Conservation (phyloP, 2,888 invertebrate species). For the Heliconius cydno region DNA sequence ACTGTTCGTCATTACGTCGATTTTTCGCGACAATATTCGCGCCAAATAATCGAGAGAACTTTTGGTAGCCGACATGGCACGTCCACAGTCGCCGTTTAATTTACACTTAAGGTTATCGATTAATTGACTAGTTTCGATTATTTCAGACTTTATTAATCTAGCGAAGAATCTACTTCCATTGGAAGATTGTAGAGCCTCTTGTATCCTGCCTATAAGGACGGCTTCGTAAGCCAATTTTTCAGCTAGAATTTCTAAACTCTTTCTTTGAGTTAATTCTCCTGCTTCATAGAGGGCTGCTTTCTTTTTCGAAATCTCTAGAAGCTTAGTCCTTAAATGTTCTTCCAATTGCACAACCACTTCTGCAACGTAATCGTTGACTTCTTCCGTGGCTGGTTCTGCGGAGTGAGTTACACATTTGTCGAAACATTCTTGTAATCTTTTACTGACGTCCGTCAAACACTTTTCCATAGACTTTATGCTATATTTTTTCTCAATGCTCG, state of each 20-base stretch:
- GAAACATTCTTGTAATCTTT: conserved; percentile 84
- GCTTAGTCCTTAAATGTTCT: conserved; percentile 86
- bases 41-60: conserved; percentile 88
- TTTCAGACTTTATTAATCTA: conserved; percentile 86
- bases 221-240: conserved; percentile 92
- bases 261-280: conserved; percentile 86
- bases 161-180: conserved; percentile 84
- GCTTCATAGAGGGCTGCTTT: conserved; percentile 86
- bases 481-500: conserved; percentile 86
- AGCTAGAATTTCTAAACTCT: conserved; percentile 88
- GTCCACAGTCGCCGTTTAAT: conserved; percentile 81
- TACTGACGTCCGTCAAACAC: conserved; percentile 85
- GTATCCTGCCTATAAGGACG: conserved; percentile 87
- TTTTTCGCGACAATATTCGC: conserved; percentile 88
- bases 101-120: conserved; percentile 88
- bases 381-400: conserved; percentile 65
- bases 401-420: conserved; percentile 83
- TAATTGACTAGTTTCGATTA: conserved; percentile 90
- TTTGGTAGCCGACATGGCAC: conserved; percentile 67
- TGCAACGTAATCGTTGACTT: conserved; percentile 80
- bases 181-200: conserved; percentile 85
- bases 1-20: conserved; percentile 75
- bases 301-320: conserved; percentile 87
- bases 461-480: conserved; percentile 86
- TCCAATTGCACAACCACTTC: conserved; percentile 86